Percentiles rank a stretch among this genome's conserved stretches.
phyloP scores from a whole-genome alignment of 2,113 vertebrate genomes.

The Progne subis region DNA sequence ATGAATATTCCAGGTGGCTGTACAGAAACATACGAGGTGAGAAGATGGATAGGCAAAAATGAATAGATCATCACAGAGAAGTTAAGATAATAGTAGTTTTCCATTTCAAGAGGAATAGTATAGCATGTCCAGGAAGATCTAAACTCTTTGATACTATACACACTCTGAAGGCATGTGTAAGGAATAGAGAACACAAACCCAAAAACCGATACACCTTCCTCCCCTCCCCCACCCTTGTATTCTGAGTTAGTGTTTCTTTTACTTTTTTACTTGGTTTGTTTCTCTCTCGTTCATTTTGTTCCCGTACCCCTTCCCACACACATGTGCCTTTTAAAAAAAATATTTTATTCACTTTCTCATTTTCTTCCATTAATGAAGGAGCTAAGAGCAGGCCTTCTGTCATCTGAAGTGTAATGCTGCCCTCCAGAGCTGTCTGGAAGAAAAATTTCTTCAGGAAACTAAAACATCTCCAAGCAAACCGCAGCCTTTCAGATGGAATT shows the following conservation, averaged over 20 bases:
- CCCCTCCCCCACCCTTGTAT: background rate
- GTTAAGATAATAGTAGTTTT: background rate
- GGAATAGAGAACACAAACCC: background rate
- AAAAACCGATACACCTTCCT: background rate
- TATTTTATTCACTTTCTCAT: background rate
- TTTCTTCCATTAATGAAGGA: slow-evolving; percentile 54
- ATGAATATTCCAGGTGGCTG: background rate
- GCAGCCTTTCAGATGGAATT: background rate
- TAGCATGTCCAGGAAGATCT: slow-evolving; percentile 23
- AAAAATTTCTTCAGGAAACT: background rate
- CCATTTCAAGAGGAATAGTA: background rate
- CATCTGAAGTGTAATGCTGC: slow-evolving; percentile 77
- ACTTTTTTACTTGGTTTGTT: background rate
- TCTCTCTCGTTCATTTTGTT: background rate
- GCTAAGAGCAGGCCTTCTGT: background rate
- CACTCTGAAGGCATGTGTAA: background rate
- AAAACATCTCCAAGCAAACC: background rate
- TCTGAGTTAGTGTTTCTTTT: slow-evolving; percentile 47
- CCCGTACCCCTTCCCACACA: background rate
- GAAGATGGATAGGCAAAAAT: background rate
- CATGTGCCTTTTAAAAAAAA: background rate
- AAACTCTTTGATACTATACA: slow-evolving; percentile 23
- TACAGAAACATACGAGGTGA: background rate
- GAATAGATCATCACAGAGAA: background rate
- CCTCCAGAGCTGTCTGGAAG: slow-evolving; percentile 49